Evolutionary conservation across 2,113 vertebrate genomes (phyloP), one percentile per base, ranked within the genome.

Genomic region (Perca schrenkii): DNA sequence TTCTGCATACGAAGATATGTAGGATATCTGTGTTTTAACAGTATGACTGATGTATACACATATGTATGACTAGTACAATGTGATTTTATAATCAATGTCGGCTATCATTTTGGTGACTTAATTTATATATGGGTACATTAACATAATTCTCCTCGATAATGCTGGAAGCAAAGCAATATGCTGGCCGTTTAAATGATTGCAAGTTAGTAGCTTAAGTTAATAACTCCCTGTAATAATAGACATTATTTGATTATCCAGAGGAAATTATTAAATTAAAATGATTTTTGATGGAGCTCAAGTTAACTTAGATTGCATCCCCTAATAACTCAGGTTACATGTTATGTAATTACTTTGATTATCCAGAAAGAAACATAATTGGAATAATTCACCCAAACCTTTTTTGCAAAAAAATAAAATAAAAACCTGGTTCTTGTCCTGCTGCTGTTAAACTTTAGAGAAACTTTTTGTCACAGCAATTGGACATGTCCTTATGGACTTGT

Each of bases 401-500:
- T 65, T 47, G 10, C 40, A 43, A 40, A 11, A 43, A 43, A 43
- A 11, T 2, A 31, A 40, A 36, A 36, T 28, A 28, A 43, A 40
- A 11, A 43, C 11, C 1, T 57, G 4, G 19, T 72, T 12, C 13
- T 58, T 16, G 15, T 63, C 19, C 8, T n/a, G 58, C 16, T 4
- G 36, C 58, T 46, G 46, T 3, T 3, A 60, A 50, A n/a, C 21
- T 10, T 63, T 1, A 31, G 31, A 2, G 54, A 40, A 74, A 57
- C 3, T 4, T 28, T 40, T 22, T 31, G 54, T 64, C 50, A 57
- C 4, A 50, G 64, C 22, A 13, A 8, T 7, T 63, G 17, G 25
- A 68, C 47, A 47, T 34, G 62, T 77, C 52, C 68, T 52, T 53
- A 66, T 46, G 28, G 49, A 75, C 67, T n/a, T 56, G 21, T 62